Evolutionary conservation across 2,888 invertebrate genomes (phyloP).

Genomic region (Lymantria monacha): DNA sequence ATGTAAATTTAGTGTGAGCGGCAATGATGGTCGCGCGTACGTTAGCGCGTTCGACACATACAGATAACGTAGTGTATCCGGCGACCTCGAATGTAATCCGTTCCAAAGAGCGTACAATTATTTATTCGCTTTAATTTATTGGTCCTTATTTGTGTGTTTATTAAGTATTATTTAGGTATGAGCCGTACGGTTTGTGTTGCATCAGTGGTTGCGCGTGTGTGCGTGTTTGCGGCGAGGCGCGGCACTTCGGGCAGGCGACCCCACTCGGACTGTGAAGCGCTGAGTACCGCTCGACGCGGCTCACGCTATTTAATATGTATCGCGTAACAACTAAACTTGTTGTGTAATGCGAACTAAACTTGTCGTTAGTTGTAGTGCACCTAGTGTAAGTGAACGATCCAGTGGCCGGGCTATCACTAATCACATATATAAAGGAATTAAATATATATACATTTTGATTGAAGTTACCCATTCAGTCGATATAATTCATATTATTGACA

Average conservation of each 20-base stretch:
- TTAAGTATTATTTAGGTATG: slow-evolving; percentile 30
- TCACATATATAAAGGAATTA: slow-evolving; percentile 57
- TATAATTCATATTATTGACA: slow-evolving; percentile 45
- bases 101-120: slow-evolving; percentile 70
- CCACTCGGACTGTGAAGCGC: slow-evolving; percentile 36
- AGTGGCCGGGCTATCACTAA: slow-evolving; percentile 52
- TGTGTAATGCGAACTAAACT: slow-evolving; percentile 48
- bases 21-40: slow-evolving; percentile 14
- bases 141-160: slow-evolving; percentile 37
- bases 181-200: slow-evolving; percentile 33
- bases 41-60: slow-evolving; percentile 37
- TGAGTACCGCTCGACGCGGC: slow-evolving; percentile 41
- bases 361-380: slow-evolving; percentile 55
- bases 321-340: slow-evolving; percentile 40
- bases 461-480: slow-evolving; percentile 59
- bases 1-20: neutral
- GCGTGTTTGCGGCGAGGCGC: slow-evolving; percentile 18
- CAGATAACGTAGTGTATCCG: slow-evolving; percentile 30
- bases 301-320: slow-evolving; percentile 12
- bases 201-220: slow-evolving; percentile 30
- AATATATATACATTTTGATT: slow-evolving; percentile 41
- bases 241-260: slow-evolving; percentile 59
- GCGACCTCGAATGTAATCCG: slow-evolving; percentile 64
- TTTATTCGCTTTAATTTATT: slow-evolving; percentile 73
- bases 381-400: slow-evolving; percentile 48